These are phyloP conservation scores for Diacarnus erythraeanus DNA, from an alignment of 37 sponge, comb jelly and placozoan genomes.

Conservation along the genomic window DNA sequence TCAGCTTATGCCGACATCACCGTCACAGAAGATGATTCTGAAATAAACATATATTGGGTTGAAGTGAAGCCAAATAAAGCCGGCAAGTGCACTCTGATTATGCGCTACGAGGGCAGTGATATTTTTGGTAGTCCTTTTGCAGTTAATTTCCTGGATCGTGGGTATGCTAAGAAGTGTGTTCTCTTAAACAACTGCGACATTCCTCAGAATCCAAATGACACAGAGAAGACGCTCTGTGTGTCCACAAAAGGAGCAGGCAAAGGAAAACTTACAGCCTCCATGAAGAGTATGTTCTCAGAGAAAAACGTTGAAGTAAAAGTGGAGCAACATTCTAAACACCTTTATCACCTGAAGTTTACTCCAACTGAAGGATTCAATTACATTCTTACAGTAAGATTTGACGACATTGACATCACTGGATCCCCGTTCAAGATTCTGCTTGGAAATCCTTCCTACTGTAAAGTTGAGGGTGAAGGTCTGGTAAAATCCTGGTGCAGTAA, in stretches of 20 bases:
- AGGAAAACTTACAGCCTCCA: conserved; percentile 57
- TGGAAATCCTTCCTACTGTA: conserved; percentile 39
- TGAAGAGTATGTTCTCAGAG: conserved; percentile 31
- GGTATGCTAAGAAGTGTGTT: conserved; percentile 70
- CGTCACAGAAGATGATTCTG: conserved; percentile 14
- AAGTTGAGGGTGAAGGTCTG: conserved; percentile 76
- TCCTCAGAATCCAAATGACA: conserved; percentile 11
- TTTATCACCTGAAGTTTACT: conserved; percentile 44
- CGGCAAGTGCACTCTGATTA: conserved; percentile 47
- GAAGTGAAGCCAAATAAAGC: conserved; percentile 54
- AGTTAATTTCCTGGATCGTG: conserved; percentile 38
- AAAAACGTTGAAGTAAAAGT: conserved; percentile 23
- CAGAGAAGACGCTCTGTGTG: conserved; percentile 42
- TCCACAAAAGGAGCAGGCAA: conserved; percentile 72
- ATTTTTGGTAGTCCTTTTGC: conserved; percentile 79
- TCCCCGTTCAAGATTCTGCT: conserved; percentile 77
- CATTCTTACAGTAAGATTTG: conserved; percentile 60
- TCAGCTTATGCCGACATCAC: conserved; percentile 21
- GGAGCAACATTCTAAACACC: conserved; percentile 23
- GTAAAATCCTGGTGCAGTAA: conserved; percentile 28
- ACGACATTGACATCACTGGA: conserved; percentile 69
- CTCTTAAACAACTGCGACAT: conserved; percentile 31
- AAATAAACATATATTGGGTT: conserved; percentile 37
- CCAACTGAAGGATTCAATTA: conserved; percentile 56
- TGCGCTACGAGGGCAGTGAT: conserved; percentile 58